phyloP scores from a whole-genome alignment of 2,797 vertebrate genomes.

The Acestrorhynchus altus region DNA sequence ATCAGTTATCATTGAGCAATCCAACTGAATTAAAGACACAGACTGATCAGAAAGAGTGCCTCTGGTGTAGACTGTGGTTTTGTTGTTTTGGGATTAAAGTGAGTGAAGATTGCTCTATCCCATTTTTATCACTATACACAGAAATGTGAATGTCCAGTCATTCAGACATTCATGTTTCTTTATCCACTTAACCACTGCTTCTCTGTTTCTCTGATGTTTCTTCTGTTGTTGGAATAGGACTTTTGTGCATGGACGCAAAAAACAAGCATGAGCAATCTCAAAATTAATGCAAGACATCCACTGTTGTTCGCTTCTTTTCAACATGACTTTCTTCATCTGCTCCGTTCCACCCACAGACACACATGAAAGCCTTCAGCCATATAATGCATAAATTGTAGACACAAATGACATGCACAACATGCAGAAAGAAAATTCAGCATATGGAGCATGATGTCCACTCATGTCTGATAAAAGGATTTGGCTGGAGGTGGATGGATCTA shows the following conservation, averaged over 20 bases:
- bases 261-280: background rate
- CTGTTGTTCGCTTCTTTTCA: slow-evolving; percentile 7
- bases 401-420: background rate
- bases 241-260: background rate
- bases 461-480: slow-evolving; percentile 9
- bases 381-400: background rate
- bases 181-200: background rate
- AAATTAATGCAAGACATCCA: background rate
- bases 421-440: slow-evolving; percentile 8
- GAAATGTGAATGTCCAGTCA: background rate
- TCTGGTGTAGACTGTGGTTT: background rate
- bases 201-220: background rate
- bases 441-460: slow-evolving; percentile 7
- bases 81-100: slow-evolving; percentile 18
- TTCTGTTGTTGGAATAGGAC: background rate
- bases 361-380: slow-evolving; percentile 11
- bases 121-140: background rate
- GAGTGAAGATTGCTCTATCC: background rate
- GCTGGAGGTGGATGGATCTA: background rate
- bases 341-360: slow-evolving; percentile 4
- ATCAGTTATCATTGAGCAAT: too few relatives aligned
- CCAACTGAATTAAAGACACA: too few relatives aligned
- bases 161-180: background rate
- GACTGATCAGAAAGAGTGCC: too few relatives aligned
- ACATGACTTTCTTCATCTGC: background rate